A percentile compares a stretch with the other conserved stretches of the same genome.
Conservation (phyloP, 2,888 invertebrate genomes). For the Phanerotoma sp. region DNA sequence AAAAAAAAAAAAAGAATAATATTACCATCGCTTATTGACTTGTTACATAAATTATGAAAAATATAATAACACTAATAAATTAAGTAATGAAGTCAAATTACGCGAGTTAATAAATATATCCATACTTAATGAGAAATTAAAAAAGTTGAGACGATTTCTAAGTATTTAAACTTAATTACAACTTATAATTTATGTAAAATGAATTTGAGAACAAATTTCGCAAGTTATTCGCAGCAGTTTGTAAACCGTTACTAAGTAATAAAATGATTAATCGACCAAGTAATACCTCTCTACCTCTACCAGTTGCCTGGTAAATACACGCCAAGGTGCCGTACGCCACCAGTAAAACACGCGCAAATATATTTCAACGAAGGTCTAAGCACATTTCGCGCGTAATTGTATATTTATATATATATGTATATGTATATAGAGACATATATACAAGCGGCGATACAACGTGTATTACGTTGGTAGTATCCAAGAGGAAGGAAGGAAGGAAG, state of each 20-base stretch:
- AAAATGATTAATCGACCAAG: conserved; percentile 3
- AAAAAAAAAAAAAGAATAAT: too few relatives aligned
- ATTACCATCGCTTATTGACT: too few relatives aligned
- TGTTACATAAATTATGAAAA: too few relatives aligned
- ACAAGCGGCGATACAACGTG: conserved; percentile 6
- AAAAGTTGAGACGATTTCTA: too few relatives aligned
- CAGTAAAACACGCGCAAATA: background rate
- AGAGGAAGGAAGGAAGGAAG: conserved; percentile 12
- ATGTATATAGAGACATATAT: background rate
- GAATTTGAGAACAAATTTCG: too few relatives aligned
- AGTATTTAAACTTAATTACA: too few relatives aligned
- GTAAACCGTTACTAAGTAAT: conserved; percentile 7
- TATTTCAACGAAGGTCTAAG: background rate
- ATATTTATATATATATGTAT: background rate
- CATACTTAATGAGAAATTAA: too few relatives aligned
- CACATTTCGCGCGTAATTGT: conserved; percentile 7
- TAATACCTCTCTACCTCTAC: conserved; percentile 2
- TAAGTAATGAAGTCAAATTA: too few relatives aligned
- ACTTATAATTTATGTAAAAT: too few relatives aligned
- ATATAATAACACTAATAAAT: too few relatives aligned
- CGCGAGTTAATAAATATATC: too few relatives aligned
- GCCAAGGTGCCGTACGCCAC: background rate
- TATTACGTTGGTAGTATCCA: conserved; percentile 3
- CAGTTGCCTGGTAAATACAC: background rate
- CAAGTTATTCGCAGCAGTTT: background rate